Evolutionary conservation across 2,797 vertebrate species (phyloP).

Genomic region (Sebastes reedi): DNA sequence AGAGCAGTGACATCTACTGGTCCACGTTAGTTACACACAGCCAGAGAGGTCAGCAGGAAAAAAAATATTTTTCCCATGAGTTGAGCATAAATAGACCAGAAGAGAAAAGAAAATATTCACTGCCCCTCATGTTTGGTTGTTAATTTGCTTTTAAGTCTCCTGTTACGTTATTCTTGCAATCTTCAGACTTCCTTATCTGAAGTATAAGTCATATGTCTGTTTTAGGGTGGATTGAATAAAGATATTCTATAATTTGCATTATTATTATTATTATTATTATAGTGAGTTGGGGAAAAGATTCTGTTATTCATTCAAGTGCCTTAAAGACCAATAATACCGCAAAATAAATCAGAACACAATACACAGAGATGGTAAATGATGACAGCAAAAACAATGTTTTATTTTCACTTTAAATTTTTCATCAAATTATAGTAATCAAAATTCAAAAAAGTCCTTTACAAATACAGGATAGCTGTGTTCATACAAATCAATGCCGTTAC

Average conservation of each 20-base stretch:
- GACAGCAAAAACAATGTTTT: constrained; percentile 57
- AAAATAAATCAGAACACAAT: not conserved
- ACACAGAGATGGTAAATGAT: not conserved
- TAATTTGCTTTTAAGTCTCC: not conserved
- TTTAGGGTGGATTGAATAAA: not conserved
- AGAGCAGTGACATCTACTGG: constrained; percentile 30
- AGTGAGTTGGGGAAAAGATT: not conserved
- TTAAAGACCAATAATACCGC: not conserved
- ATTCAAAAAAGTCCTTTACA: constrained; percentile 54
- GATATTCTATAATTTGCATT: not conserved
- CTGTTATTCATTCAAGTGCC: not conserved
- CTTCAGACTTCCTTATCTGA: not conserved
- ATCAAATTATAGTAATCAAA: constrained; percentile 59
- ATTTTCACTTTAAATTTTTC: constrained; percentile 56
- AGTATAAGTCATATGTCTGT: not conserved
- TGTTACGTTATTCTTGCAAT: not conserved
- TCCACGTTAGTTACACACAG: not conserved
- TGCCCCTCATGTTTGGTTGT: not conserved
- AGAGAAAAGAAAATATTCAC: not conserved
- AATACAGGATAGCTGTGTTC: constrained; percentile 61
- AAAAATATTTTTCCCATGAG: not conserved
- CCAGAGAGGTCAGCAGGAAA: not conserved
- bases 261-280: not conserved
- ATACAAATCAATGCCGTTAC: constrained; percentile 67
- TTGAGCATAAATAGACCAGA: not conserved